Evolutionary conservation across 1,140 invertebrate species (phyloP), one percentile per base, ranked within the genome.

Genomic region (Trichomalopsis sarcophagae): DNA sequence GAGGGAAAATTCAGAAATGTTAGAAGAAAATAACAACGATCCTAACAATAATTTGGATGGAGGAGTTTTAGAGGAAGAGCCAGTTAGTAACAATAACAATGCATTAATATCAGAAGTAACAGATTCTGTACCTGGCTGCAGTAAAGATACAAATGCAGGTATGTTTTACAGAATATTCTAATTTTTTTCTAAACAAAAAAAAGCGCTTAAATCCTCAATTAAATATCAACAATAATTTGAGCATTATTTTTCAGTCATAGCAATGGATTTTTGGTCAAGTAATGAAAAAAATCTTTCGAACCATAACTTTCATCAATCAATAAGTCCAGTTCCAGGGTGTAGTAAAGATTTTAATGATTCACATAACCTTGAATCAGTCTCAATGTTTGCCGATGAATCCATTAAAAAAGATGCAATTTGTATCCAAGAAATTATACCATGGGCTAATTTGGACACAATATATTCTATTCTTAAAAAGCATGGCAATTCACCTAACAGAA

Each of bases 1-100:
- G 14, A 62, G 55, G 7, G 55, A 62, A 4, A 68, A 55, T 50
- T 47, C 80, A 33, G 85, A 88, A 74, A 86, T 87, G 10, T 69
- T 88, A 5, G 87, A 89, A 77, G 87, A 88, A 78, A 90, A 90
- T 80, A 89, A 90, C 66, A 89, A 90, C 55, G 88, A 89, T 83
- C 86, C 89, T 13, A 88, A 89, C 69, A 90, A 88, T 84, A 89
- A 89, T 76, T 85, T 88, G 40, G 68, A 73, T 71, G 62, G 27
- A 36, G 69, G 14, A n/a, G 81, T 44, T 71, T 77, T 75, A 47
- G 21, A 79, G 2, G 81, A 75, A 47, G 36, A 74, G 27, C 17
- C 14, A 74, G 27, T 30, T 4, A 69, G 78, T 55, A 50, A 4
- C 21, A 68, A 71, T 75, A 68, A 13, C 23, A 71, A 76, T 68